Evolutionary conservation across 2,888 invertebrate genomes (phyloP), one percentile per base, ranked within the genome.

Genomic region (Andrena bicolor): DNA sequence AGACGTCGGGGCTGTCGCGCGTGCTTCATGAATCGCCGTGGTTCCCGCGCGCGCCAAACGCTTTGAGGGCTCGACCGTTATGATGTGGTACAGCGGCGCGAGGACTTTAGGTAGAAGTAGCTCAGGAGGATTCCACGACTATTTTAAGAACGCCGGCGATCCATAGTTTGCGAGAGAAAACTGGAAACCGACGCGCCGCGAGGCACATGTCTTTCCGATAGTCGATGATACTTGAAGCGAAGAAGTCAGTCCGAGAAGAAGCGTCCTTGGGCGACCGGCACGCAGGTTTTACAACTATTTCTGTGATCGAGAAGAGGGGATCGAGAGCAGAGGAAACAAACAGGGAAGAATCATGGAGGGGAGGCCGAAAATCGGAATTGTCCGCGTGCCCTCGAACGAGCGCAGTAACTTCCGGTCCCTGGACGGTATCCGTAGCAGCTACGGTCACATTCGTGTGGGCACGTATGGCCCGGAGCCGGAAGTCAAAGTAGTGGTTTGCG

Each of bases 311-410:
- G 16, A 4, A 30, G 13, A 70, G 49, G 30, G 8, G 20, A 58
- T 28, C 2, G 4, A 13, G 16, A 48, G 49, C 8, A 41, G 32
- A 23, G 13, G 0, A 41, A 6, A 30, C 0, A 69, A 78, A 71
- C 84, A 81, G 69, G 84, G 69, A 71, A 81, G 75, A 68, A 82
- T 75, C 66, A 66, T 66, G 69, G 87, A 88, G 65, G 80, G 83
- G 63, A 88, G 92, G 53, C 92, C 93, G 69, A 93, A 92, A 86
- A 93, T 93, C 85, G 93, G 93, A 85, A 89, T 93, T 60, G 90
- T 93, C 51, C 91, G 93, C n/a, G 92, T 93, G 56, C 91, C 93
- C 41, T 91, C 93, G 72, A 91, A 88, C 82, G 93, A 92, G 73
- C 90, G 92, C 32, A 86, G 85, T 63, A 91, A 91, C 89, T 92